These are phyloP conservation scores for Ictidomys tridecemlineatus DNA, from an alignment of 2,113 vertebrate genomes.

Conservation along the genomic window DNA sequence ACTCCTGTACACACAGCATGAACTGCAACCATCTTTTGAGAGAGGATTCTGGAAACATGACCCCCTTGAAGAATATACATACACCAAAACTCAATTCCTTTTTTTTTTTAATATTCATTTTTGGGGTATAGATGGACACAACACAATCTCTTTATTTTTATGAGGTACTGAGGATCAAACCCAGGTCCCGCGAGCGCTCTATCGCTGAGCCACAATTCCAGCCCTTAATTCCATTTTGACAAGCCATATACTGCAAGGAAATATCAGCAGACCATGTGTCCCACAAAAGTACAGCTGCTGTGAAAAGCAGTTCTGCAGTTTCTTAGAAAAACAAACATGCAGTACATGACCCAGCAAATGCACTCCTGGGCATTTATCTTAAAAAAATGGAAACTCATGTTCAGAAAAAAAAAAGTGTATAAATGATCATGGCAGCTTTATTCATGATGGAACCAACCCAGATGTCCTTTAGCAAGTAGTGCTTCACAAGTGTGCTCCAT, in stretches of 20 bases:
- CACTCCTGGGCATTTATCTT: background rate
- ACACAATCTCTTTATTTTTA: too few species aligned
- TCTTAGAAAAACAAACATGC: background rate
- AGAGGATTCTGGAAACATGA: background rate
- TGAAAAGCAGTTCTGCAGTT: background rate
- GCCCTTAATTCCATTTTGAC: background rate
- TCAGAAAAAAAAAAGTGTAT: background rate
- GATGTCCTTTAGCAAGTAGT: background rate
- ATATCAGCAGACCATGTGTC: background rate
- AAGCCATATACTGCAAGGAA: background rate
- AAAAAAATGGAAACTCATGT: background rate
- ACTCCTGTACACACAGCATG: background rate
- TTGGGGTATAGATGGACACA: too few species aligned
- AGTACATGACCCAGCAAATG: background rate
- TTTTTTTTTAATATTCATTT: too few species aligned
- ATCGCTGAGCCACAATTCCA: too few species aligned
- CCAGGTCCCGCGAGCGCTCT: too few species aligned
- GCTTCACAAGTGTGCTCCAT: too few species aligned
- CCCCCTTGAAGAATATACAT: too few species aligned
- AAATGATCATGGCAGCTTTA: background rate
- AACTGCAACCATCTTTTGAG: background rate
- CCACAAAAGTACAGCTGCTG: background rate
- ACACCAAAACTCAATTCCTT: background rate
- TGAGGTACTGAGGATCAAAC: too few species aligned
- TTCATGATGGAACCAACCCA: background rate